Evolutionary conservation across 2,888 invertebrate genomes (phyloP), one percentile per base, ranked within the genome.

Genomic region (Reticulitermes lucifugus): DNA sequence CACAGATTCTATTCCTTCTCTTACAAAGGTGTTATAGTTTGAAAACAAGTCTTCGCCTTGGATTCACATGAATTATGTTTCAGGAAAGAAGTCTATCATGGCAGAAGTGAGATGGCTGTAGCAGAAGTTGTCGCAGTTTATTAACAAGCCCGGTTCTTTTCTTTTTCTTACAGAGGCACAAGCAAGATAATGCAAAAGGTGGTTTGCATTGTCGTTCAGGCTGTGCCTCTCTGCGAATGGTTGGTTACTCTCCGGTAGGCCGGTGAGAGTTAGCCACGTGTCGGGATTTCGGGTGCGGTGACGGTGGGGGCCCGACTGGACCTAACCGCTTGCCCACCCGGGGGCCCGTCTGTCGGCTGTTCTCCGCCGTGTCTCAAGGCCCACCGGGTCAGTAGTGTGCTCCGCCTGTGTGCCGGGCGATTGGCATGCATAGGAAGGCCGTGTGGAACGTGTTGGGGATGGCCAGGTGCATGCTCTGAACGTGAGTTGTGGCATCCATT

Each of bases 151-250:
- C 86, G 87, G 85, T 88, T 87, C 83, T 87, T 88, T 86, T 87
- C 85, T 88, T 85, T 88, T 85, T 87, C 87, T 88, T 88, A 83
- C 88, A 88, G 88, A 88, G 88, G 88, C 87, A 87, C 88, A 88
- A 83, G 86, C 87, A 86, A 87, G 86, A 85, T 87, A 87, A 86
- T 87, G 87, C 87, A 86, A 86, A 85, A 83, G 79, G 71, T 71
- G 86, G 84, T 85, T 85, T 84, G 87, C 87, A 87, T 87, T 87
- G 87, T 85, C 86, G 81, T 83, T 85, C 85, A 86, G 87, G 85
- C 87, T 87, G 87, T 87, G 87, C 87, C 87, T 87, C 87, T 87
- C 87, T 83, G 86, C 81, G 83, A 83, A 65, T 86, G 83, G 84
- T 77, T 85, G 65, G 80, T 83, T 79, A 84, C 82, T 84, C 83